Conservation (phyloP, 2,888 invertebrate genomes). For the Habroteleia sp. region DNA sequence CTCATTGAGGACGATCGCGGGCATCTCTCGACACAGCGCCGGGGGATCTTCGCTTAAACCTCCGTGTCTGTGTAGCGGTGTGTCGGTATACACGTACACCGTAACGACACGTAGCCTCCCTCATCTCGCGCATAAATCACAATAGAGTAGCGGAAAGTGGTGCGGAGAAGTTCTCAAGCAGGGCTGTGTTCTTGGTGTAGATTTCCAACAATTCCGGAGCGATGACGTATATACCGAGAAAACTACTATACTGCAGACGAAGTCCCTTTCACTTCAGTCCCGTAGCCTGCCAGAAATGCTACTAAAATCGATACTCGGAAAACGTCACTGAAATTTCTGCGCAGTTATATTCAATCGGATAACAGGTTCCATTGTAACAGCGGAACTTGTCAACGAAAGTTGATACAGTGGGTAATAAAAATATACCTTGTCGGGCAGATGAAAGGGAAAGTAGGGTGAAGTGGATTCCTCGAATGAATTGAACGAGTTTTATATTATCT, state of each 20-base stretch:
- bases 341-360: constrained; percentile 58
- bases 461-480: constrained; percentile 13
- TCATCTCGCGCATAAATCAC: constrained; percentile 80
- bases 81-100: constrained; percentile 31
- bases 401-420: constrained; percentile 48
- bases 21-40: constrained; percentile 63
- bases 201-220: constrained; percentile 60
- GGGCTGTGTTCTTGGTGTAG: constrained; percentile 70
- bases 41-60: constrained; percentile 71
- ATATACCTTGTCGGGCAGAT: constrained; percentile 25
- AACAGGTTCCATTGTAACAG: constrained; percentile 48
- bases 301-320: constrained; percentile 54
- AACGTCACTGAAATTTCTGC: constrained; percentile 53
- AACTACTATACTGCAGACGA: constrained; percentile 55
- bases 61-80: constrained; percentile 56
- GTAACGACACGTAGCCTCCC: constrained; percentile 72
- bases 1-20: constrained; percentile 78
- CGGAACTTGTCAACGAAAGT: constrained; percentile 44
- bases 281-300: constrained; percentile 50
- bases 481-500: constrained; percentile 21
- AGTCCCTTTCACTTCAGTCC: constrained; percentile 54
- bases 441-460: constrained; percentile 39
- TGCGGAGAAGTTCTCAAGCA: constrained; percentile 77
- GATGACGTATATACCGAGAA: constrained; percentile 62
- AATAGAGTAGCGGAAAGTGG: constrained; percentile 79